Conservation (phyloP, 2,113 vertebrate genomes). For the Proterorhinus semilunaris region DNA sequence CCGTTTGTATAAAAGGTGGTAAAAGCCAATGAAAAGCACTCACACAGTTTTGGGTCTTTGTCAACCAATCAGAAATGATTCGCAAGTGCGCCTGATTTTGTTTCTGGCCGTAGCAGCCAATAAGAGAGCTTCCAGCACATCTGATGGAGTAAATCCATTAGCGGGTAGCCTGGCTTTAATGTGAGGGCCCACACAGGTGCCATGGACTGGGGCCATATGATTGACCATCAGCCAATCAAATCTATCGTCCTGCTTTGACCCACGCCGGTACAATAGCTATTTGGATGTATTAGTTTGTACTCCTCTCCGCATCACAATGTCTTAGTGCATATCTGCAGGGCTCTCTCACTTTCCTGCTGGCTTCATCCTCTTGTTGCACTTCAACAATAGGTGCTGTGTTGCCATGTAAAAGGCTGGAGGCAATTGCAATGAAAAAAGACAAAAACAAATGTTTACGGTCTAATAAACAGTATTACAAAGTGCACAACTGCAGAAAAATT, state of each 20-base stretch:
- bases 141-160: slow-evolving; percentile 59
- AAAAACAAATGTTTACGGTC: slow-evolving; percentile 63
- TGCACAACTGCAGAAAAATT: slow-evolving; percentile 69
- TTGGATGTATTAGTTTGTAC: slow-evolving; percentile 18
- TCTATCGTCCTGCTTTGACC: slow-evolving; percentile 42
- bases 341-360: slow-evolving; percentile 48
- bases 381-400: slow-evolving; percentile 67
- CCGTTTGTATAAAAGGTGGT: slow-evolving; percentile 51
- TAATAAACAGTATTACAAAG: slow-evolving; percentile 76
- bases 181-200: slow-evolving; percentile 55
- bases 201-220: slow-evolving; percentile 50
- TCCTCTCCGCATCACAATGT: slow-evolving; percentile 49
- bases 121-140: slow-evolving; percentile 54
- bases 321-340: slow-evolving; percentile 55
- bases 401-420: slow-evolving; percentile 51
- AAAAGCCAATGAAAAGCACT: slow-evolving; percentile 57
- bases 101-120: slow-evolving; percentile 63
- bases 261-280: slow-evolving; percentile 49
- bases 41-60: slow-evolving; percentile 51
- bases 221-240: slow-evolving; percentile 53
- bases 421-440: slow-evolving; percentile 40
- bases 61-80: slow-evolving; percentile 58
- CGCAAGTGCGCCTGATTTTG: slow-evolving; percentile 63
- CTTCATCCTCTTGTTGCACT: slow-evolving; percentile 50
- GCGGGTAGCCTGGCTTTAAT: slow-evolving; percentile 33